Evolutionary conservation across 2,797 vertebrate genomes (phyloP).

Genomic region (Liasis olivaceus): DNA sequence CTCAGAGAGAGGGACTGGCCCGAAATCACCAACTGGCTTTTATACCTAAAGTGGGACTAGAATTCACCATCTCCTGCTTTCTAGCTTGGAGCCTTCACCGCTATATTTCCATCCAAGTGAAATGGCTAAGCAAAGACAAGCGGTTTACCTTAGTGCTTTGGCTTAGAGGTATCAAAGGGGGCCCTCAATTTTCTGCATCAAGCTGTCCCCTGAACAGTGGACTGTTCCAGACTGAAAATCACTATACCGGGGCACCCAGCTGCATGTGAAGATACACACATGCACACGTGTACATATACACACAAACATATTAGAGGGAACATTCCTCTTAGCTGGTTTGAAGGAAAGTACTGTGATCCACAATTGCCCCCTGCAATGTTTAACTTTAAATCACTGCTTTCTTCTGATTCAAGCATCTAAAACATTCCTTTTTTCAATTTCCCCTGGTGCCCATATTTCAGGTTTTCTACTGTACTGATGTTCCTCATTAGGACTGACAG

Average conservation of each 20-base stretch:
- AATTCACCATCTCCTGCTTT: too few species aligned
- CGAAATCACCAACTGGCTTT: too few species aligned
- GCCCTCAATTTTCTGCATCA: neutral
- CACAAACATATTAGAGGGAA: neutral
- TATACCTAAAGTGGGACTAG: too few species aligned
- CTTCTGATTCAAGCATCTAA: neutral
- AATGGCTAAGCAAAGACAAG: too few species aligned
- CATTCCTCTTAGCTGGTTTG: neutral
- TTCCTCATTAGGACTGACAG: constrained; percentile 17
- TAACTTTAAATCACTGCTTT: neutral
- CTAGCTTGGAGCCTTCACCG: too few species aligned
- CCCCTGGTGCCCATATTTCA: neutral
- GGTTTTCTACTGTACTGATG: neutral
- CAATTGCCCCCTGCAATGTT: neutral
- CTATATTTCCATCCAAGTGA: too few species aligned
- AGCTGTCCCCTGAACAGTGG: neutral
- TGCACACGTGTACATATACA: neutral
- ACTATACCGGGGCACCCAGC: too few species aligned
- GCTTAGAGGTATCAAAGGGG: too few species aligned
- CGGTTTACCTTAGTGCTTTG: too few species aligned
- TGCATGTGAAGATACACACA: neutral
- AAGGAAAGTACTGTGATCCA: neutral
- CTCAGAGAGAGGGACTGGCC: too few species aligned
- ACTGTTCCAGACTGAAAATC: neutral
- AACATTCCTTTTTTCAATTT: neutral